phyloP scores from a whole-genome alignment of 2,113 vertebrate species.

The Passer montanus region DNA sequence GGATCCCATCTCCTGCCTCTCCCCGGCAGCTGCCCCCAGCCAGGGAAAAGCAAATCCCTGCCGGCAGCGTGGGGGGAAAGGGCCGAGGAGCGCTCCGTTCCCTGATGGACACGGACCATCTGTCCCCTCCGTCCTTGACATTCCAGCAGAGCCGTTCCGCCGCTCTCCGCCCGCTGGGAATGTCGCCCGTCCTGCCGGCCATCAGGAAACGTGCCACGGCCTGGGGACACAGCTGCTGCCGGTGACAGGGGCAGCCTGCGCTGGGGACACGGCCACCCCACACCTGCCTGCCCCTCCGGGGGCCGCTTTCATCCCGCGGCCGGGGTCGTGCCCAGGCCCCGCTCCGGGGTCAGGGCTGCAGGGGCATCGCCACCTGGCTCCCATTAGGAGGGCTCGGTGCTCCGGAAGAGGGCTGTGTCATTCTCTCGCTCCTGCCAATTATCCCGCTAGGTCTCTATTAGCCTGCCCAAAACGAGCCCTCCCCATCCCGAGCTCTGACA shows the following conservation, averaged over 20 bases:
- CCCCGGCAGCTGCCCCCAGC: background rate
- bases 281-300: slow-evolving; percentile 18
- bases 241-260: background rate
- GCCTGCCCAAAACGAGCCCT: background rate
- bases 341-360: background rate
- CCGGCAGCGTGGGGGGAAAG: background rate
- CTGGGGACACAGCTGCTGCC: slow-evolving; percentile 45
- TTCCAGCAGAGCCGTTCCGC: slow-evolving; percentile 30
- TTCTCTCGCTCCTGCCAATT: slow-evolving; percentile 27
- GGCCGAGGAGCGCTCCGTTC: background rate
- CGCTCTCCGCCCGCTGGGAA: background rate
- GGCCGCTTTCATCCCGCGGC: slow-evolving; percentile 8
- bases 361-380: slow-evolving; percentile 58
- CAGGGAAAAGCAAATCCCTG: background rate
- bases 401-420: slow-evolving; percentile 1
- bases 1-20: background rate
- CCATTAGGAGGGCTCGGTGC: slow-evolving; percentile 39
- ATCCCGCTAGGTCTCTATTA: slow-evolving; percentile 23
- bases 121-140: slow-evolving; percentile 53
- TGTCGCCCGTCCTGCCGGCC: background rate
- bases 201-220: background rate
- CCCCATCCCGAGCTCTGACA: background rate
- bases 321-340: background rate
- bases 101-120: slow-evolving; percentile 52
- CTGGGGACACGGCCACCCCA: background rate